These are phyloP conservation scores for Pseudorectes ferrugineus DNA, from an alignment of 2,113 vertebrate species.

Conservation along the genomic window DNA sequence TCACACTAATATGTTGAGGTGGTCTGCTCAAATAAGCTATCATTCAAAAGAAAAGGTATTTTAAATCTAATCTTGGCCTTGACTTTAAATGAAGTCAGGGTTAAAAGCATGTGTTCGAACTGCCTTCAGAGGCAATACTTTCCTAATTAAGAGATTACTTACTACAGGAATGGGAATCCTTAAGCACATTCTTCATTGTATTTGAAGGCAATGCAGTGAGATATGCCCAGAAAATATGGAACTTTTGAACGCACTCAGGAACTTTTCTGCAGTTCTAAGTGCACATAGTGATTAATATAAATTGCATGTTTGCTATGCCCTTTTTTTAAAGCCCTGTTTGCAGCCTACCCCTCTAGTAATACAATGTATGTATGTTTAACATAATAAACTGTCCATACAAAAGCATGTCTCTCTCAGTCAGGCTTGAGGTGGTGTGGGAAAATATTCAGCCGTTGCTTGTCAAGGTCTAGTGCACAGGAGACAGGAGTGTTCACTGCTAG, in stretches of 20 bases:
- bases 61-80: neutral
- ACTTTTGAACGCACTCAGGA: neutral
- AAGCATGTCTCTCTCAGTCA: neutral
- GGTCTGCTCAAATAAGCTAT: neutral
- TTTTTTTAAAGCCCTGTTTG: neutral
- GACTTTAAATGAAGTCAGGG: neutral
- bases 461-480: conserved; percentile 14
- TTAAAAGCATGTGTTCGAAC: neutral
- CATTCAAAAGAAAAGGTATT: neutral
- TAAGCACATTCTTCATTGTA: neutral
- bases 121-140: neutral
- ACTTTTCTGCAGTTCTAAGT: neutral
- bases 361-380: neutral
- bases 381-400: neutral
- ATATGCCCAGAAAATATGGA: neutral
- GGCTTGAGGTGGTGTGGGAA: neutral
- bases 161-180: neutral
- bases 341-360: neutral
- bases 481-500: neutral
- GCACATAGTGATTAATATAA: neutral
- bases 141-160: neutral
- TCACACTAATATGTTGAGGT: neutral
- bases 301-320: neutral
- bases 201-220: neutral
- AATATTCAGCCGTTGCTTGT: neutral